Percentiles rank a stretch among this genome's conserved stretches.
Evolutionary conservation across 2,888 invertebrate genomes (phyloP).

Genomic region (Troglohyphantes excavatus): DNA sequence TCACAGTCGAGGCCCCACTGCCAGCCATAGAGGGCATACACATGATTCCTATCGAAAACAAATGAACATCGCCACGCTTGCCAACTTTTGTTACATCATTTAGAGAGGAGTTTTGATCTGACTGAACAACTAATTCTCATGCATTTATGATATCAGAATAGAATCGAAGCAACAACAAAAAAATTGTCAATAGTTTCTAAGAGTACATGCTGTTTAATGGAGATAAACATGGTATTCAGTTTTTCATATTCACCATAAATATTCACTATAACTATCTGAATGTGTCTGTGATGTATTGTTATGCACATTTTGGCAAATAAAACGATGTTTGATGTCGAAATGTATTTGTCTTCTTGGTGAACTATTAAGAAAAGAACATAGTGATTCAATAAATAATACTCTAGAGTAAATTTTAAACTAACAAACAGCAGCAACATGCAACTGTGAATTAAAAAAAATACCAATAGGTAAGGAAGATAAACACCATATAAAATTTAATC

Average conservation of each 20-base stretch:
- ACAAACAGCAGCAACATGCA: too few relatives aligned
- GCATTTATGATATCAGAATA: too few relatives aligned
- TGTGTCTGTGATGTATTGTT: constrained; percentile 50
- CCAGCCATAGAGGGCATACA: constrained; percentile 88
- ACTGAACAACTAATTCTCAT: neutral
- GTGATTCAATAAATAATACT: neutral
- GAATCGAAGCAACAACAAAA: too few relatives aligned
- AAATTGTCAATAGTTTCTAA: too few relatives aligned
- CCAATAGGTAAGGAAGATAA: too few relatives aligned
- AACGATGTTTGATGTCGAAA: constrained; percentile 10
- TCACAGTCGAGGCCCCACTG: constrained; percentile 97
- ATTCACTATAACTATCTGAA: neutral
- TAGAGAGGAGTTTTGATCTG: neutral
- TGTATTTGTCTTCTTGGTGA: neutral
- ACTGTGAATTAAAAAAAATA: too few relatives aligned
- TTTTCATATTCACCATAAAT: constrained; percentile 2
- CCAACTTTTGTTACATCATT: neutral
- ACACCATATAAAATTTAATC: too few relatives aligned
- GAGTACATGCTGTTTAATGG: too few relatives aligned
- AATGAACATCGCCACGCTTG: constrained; percentile 22
- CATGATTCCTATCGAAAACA: constrained; percentile 88
- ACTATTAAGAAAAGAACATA: neutral
- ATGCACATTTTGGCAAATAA: constrained; percentile 42
- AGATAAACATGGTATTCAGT: neutral
- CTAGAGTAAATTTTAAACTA: too few relatives aligned